Percentiles rank a stretch among this genome's conserved stretches.
These are phyloP conservation scores for Ivindomyrus marchei DNA, from an alignment of 2,113 vertebrate genomes.

Conservation along the genomic window DNA sequence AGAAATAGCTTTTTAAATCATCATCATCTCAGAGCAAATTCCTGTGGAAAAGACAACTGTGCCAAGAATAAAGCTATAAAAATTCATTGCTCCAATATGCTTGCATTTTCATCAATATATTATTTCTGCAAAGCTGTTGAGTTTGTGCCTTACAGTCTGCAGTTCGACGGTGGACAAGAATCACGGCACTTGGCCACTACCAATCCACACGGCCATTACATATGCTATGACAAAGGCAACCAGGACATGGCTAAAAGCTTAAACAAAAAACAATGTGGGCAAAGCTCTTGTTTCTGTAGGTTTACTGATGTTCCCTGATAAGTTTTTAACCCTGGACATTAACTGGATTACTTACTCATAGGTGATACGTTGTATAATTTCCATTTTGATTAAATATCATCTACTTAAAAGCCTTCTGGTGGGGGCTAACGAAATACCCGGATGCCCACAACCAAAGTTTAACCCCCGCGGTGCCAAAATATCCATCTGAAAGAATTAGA, in stretches of 20 bases:
- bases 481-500: background rate
- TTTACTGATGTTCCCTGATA: background rate
- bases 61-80: background rate
- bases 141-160: background rate
- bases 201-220: background rate
- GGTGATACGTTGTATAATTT: background rate
- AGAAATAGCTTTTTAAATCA: conserved; percentile 15
- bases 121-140: background rate
- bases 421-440: background rate
- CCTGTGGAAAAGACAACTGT: background rate
- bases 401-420: background rate
- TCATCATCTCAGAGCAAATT: background rate
- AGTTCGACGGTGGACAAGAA: background rate
- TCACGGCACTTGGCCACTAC: background rate
- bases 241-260: background rate
- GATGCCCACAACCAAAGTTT: background rate
- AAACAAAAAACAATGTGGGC: background rate
- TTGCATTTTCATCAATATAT: background rate
- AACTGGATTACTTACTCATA: background rate
- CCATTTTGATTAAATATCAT: background rate
- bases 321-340: background rate
- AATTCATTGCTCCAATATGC: background rate
- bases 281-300: background rate
- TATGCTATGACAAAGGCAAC: background rate
- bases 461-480: background rate